Evolutionary conservation across 2,888 invertebrate species (phyloP).

Genomic region (Oligia strigilis): DNA sequence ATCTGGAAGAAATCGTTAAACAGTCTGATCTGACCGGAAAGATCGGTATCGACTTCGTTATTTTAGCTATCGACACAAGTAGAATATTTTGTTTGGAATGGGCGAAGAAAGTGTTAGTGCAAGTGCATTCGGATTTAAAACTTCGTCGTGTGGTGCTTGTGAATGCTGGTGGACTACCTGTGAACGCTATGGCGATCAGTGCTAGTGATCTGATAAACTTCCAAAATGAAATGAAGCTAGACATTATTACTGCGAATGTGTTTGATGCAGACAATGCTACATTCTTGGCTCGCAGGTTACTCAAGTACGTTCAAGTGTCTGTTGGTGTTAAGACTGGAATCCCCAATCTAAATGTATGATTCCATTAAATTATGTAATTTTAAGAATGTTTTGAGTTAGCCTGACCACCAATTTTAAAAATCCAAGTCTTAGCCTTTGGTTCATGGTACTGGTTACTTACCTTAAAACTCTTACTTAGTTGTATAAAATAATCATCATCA

Average conservation of each 20-base stretch:
- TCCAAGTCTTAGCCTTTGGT: neutral
- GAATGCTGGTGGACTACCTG: slow-evolving; percentile 83
- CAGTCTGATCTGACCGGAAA: slow-evolving; percentile 80
- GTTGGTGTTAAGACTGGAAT: slow-evolving; percentile 85
- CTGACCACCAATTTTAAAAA: neutral
- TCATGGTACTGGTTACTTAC: neutral
- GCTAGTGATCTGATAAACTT: slow-evolving; percentile 81
- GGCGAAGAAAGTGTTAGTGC: slow-evolving; percentile 79
- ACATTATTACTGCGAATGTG: slow-evolving; percentile 83
- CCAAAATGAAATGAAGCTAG: slow-evolving; percentile 79
- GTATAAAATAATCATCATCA: neutral
- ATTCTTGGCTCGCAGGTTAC: slow-evolving; percentile 79
- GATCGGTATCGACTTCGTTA: slow-evolving; percentile 84
- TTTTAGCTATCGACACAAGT: slow-evolving; percentile 84
- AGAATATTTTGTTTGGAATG: slow-evolving; percentile 84
- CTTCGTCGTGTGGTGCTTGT: slow-evolving; percentile 83
- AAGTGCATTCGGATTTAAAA: slow-evolving; percentile 85
- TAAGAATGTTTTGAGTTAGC: neutral
- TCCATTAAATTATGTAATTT: neutral
- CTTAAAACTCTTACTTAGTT: neutral
- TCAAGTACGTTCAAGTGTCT: slow-evolving; percentile 85
- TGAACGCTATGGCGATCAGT: slow-evolving; percentile 83
- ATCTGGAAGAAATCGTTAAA: slow-evolving; percentile 79
- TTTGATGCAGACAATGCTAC: slow-evolving; percentile 75
- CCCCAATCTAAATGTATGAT: slow-evolving; percentile 84